These are phyloP conservation scores for Anarrhichthys ocellatus DNA, from an alignment of 2,113 vertebrate species.

Conservation along the genomic window DNA sequence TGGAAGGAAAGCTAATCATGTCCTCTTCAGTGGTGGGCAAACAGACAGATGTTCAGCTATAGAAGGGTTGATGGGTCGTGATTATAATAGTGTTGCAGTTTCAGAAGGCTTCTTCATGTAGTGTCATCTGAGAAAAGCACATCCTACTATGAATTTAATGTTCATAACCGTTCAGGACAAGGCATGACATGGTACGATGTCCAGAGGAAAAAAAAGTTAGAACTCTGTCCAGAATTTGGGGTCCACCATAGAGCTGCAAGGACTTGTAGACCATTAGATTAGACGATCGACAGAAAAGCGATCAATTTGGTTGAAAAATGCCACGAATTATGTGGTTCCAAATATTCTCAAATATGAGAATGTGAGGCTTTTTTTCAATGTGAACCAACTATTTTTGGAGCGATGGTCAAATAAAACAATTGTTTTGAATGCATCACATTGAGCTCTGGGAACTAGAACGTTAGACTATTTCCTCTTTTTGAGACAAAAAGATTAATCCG, in stretches of 20 bases:
- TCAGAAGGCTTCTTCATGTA: constrained; percentile 42
- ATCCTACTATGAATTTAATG: not conserved
- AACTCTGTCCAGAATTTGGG: not conserved
- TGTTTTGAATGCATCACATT: not conserved
- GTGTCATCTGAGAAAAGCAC: constrained; percentile 27
- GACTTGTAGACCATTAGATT: not conserved
- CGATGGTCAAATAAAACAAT: not conserved
- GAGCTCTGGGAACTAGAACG: not conserved
- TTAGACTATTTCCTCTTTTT: not conserved
- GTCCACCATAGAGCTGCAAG: not conserved
- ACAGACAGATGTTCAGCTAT: not conserved
- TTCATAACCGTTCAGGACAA: constrained; percentile 35
- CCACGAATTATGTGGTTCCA: not conserved
- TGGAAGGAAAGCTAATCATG: constrained; percentile 10
- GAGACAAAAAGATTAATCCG: not conserved
- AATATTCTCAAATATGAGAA: not conserved
- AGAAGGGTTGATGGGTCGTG: not conserved
- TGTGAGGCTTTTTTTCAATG: not conserved
- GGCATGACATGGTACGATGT: constrained; percentile 11
- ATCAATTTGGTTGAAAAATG: not conserved
- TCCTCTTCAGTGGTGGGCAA: constrained; percentile 6
- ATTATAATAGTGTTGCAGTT: not conserved
- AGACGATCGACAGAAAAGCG: not conserved
- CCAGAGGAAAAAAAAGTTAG: not conserved
- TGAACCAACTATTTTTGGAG: not conserved